Evolutionary conservation across 2,888 invertebrate species (phyloP).

Genomic region (Caenorhabditis sp.): DNA sequence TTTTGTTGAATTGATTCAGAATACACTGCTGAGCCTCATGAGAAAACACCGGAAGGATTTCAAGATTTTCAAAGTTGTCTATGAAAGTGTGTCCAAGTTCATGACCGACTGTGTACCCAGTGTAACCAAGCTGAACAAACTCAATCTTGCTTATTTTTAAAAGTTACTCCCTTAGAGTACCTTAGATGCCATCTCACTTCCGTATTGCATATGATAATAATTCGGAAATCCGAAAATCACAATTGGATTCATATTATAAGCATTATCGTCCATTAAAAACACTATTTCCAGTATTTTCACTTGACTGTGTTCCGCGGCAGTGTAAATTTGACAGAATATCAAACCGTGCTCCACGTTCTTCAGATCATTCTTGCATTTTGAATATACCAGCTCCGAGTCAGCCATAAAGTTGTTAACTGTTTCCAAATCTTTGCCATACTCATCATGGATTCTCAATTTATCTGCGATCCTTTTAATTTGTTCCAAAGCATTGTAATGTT

Average conservation of each 20-base stretch:
- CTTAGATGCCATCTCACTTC: not conserved
- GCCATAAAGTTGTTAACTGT: not conserved
- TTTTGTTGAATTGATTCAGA: slow-evolving; percentile 16
- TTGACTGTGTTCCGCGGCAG: not conserved
- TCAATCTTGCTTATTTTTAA: not conserved
- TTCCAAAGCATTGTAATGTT: not conserved
- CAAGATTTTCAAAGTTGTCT: not conserved
- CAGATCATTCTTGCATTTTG: not conserved
- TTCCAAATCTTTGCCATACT: not conserved
- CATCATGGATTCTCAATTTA: not conserved
- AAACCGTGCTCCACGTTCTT: not conserved
- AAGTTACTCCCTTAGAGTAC: not conserved
- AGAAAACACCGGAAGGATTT: slow-evolving; percentile 21
- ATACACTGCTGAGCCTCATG: slow-evolving; percentile 22
- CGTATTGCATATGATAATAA: slow-evolving; percentile 11
- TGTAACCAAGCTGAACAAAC: slow-evolving; percentile 24
- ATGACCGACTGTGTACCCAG: slow-evolving; percentile 29
- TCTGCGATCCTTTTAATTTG: not conserved
- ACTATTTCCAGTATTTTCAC: not conserved
- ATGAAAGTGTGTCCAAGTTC: slow-evolving; percentile 35
- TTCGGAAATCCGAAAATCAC: not conserved
- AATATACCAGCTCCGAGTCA: not conserved
- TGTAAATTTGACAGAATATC: not conserved
- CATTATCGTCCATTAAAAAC: not conserved
- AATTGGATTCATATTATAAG: not conserved